Percentiles rank a stretch among this genome's conserved stretches.
Conservation (phyloP, 2,113 vertebrate species). For the Plecotus auritus region DNA sequence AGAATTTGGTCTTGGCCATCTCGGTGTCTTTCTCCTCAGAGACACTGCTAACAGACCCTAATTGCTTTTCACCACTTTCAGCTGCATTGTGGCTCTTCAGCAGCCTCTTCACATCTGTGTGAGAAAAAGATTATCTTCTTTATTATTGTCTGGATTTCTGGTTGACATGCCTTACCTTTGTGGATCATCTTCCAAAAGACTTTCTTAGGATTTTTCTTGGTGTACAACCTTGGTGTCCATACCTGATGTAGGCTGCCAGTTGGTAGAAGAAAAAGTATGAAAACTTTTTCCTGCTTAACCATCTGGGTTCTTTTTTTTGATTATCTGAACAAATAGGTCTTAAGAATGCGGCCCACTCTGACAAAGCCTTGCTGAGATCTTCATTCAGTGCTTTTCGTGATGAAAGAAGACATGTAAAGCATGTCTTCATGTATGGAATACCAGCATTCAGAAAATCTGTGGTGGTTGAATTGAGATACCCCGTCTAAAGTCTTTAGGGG, state of each 20-base stretch:
- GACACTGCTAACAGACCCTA: background rate
- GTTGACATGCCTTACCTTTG: background rate
- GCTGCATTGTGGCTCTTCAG: background rate
- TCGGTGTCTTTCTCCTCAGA: background rate
- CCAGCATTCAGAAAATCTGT: background rate
- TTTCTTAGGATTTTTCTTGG: background rate
- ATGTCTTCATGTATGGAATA: background rate
- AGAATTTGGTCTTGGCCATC: background rate
- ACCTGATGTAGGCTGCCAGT: background rate
- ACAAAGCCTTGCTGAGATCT: background rate
- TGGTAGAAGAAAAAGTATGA: background rate
- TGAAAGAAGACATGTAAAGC: background rate
- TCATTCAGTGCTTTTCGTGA: background rate
- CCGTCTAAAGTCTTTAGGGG: background rate
- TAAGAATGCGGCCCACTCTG: background rate
- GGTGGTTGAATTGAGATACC: background rate
- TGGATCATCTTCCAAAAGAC: background rate
- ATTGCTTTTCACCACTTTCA: constrained; percentile 25
- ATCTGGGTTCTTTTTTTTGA: background rate
- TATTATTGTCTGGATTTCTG: background rate
- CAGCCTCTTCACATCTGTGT: background rate
- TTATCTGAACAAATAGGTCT: background rate
- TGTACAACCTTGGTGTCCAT: background rate
- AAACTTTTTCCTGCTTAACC: background rate
- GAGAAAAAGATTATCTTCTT: background rate